Conservation (phyloP, 2,113 vertebrate species). For the Hemibagrus wyckioides region DNA sequence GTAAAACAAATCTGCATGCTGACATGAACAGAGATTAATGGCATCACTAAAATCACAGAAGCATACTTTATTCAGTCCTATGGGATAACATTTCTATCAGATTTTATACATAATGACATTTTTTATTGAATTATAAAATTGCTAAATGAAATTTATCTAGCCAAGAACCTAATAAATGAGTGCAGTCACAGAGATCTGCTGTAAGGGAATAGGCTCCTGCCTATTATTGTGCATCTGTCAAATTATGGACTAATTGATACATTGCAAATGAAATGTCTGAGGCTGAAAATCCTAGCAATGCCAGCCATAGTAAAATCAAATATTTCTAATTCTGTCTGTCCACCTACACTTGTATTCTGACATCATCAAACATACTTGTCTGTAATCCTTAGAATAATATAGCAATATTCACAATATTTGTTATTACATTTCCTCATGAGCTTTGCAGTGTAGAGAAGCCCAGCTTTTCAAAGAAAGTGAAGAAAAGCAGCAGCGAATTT, state of each 20-base stretch:
- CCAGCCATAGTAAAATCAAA: neutral
- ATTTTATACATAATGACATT: neutral
- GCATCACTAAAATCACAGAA: neutral
- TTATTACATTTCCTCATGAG: neutral
- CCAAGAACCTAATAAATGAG: neutral
- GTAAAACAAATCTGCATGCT: neutral
- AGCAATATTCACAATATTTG: neutral
- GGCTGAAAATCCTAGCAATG: neutral
- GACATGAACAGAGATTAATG: neutral
- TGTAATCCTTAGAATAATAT: neutral
- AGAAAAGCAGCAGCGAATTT: constrained; percentile 11
- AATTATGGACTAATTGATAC: constrained; percentile 3
- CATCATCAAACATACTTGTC: neutral
- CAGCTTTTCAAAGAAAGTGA: constrained; percentile 20
- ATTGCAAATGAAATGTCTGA: neutral
- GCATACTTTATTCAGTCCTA: neutral
- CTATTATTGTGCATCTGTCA: neutral
- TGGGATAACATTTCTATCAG: neutral
- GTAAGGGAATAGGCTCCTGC: neutral
- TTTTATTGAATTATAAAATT: constrained; percentile 3
- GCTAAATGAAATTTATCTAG: neutral
- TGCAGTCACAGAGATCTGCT: neutral
- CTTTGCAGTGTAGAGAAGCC: neutral
- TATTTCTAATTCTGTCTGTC: neutral
- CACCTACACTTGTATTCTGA: neutral